A percentile compares a stretch with the other conserved stretches of the same genome.
Conservation (phyloP, 2,888 invertebrate genomes). For the Gisinianus flammeolus region DNA sequence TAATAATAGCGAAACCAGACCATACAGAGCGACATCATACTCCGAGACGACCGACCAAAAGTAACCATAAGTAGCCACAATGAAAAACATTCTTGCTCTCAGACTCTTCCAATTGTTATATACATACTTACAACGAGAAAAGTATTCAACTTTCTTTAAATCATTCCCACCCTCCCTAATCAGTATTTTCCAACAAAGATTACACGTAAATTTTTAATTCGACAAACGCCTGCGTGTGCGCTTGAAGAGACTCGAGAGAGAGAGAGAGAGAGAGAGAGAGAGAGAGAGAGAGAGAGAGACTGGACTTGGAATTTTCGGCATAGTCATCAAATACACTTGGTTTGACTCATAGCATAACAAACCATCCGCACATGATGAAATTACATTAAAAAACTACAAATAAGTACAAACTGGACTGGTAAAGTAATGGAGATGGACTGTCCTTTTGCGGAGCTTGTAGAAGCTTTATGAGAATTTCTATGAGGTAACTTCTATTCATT, state of each 20-base stretch:
- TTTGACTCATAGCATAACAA: not conserved
- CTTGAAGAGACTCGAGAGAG: not conserved
- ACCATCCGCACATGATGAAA: not conserved
- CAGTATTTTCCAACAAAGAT: not conserved
- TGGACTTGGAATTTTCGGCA: not conserved
- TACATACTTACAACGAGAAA: not conserved
- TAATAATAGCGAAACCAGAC: not conserved
- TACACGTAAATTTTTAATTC: not conserved
- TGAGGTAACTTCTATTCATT: not conserved
- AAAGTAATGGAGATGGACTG: slow-evolving; percentile 7
- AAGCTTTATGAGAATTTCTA: slow-evolving; percentile 4
- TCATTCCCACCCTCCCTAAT: slow-evolving; percentile 9
- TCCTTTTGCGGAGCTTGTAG: slow-evolving; percentile 27
- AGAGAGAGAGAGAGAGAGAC: not conserved
- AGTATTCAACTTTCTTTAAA: not conserved
- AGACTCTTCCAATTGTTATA: too few species aligned
- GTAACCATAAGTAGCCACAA: not conserved
- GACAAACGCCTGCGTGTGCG: not conserved
- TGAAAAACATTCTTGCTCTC: not conserved
- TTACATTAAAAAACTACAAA: not conserved
- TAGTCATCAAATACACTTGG: not conserved
- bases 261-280: not conserved
- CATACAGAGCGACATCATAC: not conserved
- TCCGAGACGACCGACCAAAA: not conserved
- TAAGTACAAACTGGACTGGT: slow-evolving; percentile 9